Evolutionary conservation across 2,113 vertebrate species (phyloP).

Genomic region (Anser brachyrhynchus): DNA sequence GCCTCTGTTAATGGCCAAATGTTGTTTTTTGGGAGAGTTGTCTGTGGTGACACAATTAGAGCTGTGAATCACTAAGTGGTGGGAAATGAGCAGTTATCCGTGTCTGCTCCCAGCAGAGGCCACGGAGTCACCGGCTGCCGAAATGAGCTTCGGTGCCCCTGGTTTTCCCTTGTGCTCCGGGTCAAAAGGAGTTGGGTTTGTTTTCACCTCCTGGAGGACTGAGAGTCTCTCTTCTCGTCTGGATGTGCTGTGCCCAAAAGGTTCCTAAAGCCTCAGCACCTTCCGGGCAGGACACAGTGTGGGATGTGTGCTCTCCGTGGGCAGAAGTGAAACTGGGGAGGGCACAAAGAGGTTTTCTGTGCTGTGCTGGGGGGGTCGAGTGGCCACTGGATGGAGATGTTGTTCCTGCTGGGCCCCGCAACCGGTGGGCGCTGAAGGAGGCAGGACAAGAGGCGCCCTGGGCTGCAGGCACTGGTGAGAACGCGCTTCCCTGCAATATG

Average conservation of each 20-base stretch:
- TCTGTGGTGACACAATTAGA: neutral
- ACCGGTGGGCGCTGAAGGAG: neutral
- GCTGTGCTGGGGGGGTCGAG: neutral
- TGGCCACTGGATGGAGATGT: neutral
- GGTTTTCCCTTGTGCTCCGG: neutral
- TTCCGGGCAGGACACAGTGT: neutral
- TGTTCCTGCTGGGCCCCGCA: neutral
- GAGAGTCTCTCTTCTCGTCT: neutral
- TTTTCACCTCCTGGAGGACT: neutral
- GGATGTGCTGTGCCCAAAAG: neutral
- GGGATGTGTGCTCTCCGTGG: neutral
- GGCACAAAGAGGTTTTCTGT: neutral
- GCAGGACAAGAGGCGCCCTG: neutral
- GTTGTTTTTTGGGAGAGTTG: neutral
- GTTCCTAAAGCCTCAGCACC: neutral
- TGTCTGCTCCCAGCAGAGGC: neutral
- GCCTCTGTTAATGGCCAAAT: neutral
- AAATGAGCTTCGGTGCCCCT: neutral
- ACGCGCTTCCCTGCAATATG: conserved; percentile 33
- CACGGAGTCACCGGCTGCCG: neutral
- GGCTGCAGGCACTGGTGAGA: neutral
- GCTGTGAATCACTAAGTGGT: neutral
- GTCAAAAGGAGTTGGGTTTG: neutral
- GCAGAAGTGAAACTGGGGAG: neutral
- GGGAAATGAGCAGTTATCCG: neutral